Percentiles rank a stretch among this genome's conserved stretches.
Evolutionary conservation across 2,113 vertebrate genomes (phyloP).

Genomic region (Chionomys nivalis): DNA sequence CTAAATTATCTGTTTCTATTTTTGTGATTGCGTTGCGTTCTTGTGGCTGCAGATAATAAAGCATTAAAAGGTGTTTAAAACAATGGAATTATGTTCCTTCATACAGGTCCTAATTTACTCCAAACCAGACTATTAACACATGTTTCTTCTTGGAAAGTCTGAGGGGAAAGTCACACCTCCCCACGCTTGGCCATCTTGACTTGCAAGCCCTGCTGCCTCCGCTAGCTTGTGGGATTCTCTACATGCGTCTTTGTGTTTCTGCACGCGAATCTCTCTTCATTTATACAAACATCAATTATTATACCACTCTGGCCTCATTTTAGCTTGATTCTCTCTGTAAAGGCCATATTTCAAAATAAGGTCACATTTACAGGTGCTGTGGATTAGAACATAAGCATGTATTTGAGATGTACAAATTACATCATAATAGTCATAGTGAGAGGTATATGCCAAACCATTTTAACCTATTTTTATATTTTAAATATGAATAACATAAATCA

Average conservation of each 20-base stretch:
- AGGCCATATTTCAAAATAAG: background rate
- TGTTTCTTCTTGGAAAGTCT: background rate
- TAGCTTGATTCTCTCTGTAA: background rate
- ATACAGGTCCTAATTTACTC: background rate
- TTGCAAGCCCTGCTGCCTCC: background rate
- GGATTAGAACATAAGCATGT: background rate
- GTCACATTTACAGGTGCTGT: background rate
- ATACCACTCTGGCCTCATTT: background rate
- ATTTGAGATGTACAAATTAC: background rate
- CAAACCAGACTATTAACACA: background rate
- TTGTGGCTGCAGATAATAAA: background rate
- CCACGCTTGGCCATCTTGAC: background rate
- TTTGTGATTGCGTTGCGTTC: background rate
- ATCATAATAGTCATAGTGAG: background rate
- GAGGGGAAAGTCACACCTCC: background rate
- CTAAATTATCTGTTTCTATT: background rate
- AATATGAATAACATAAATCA: slow-evolving; percentile 1
- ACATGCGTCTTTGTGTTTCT: background rate
- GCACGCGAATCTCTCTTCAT: background rate
- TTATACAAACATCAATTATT: background rate
- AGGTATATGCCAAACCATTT: background rate
- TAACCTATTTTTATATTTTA: background rate
- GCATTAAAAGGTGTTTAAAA: background rate
- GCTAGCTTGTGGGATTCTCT: background rate
- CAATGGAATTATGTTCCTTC: background rate